Base-by-base conservation (phyloP, 2,888 invertebrate genomes). In the Strigamia transsilvanica region DNA sequence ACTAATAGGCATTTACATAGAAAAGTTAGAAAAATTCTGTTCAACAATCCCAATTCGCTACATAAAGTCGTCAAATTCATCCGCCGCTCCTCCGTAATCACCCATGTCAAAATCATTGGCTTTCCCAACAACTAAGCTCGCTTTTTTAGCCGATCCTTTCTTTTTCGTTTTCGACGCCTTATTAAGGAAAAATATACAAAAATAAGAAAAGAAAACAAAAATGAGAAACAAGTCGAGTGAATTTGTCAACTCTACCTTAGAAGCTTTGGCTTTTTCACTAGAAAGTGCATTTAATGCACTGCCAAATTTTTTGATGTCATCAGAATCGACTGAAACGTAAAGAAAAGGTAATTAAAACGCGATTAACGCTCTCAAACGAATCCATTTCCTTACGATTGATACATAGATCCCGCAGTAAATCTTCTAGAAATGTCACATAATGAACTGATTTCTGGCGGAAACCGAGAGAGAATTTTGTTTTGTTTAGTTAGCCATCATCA, bases 201-300 rank as follows among this genome's bases (percentile, higher is more conserved):
- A 27, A 27, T 27, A 27, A 27, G 1, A 27, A n/a, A n/a, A n/a
- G 51, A 4, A 51, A 51, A 51, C 3, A n/a, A 51, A 10, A 51
- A 18, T 15, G 15, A 18, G 15, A 51, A 51, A 51, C 18, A 13
- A 51, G 0, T 51, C 18, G 51, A 18, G 15, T 51, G 10, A 38
- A 38, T 38, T 38, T 7, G 6, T 10, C 10, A 51, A 18, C 15
- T 51, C 34, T 77, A 83, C 83, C 78, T 78, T 83, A 18, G 82
- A 96, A 83, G 93, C 90, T 90, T 96, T 96, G 85, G 93, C 91
- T 88, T 97, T 97, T 88, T 97, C 97, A 87, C 94, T 92, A 87
- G 93, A 93, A 85, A 97, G 89, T 88, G 93, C 94, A 89, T 95
- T 96, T 84, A 97, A 90, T 82, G 92, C 91, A 86, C 93, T 91